Evolutionary conservation across 2,888 invertebrate genomes (phyloP).

Genomic region (Thalpophila matura): DNA sequence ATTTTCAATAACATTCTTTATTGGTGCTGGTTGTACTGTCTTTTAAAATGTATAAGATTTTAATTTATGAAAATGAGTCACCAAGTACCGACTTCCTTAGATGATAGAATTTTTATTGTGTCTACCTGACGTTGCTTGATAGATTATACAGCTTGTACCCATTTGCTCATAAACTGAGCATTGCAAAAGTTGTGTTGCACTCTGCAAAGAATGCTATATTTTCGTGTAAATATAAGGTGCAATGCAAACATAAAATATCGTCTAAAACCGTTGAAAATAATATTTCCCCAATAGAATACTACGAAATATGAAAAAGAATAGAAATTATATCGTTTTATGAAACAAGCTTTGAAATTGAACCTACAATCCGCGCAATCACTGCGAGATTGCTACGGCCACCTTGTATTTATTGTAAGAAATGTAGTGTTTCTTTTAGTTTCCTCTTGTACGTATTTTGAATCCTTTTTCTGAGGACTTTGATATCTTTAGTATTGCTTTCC

Average conservation of each 20-base stretch:
- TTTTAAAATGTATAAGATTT: no score
- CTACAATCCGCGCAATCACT: conserved; percentile 42
- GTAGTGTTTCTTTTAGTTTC: conserved; percentile 7
- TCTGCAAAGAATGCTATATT: no score
- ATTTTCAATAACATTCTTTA: no score
- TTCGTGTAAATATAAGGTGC: no score
- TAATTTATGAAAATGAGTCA: no score
- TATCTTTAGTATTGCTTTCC: conserved; percentile 9
- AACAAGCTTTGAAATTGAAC: conserved; percentile 38
- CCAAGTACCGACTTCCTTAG: no score
- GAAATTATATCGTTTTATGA: conserved; percentile 37
- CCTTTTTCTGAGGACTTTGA: conserved; percentile 8
- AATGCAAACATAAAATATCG: background rate
- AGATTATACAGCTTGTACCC: no score
- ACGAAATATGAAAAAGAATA: conserved; percentile 14
- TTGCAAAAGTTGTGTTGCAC: no score
- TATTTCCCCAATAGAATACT: background rate
- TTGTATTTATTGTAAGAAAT: conserved; percentile 40
- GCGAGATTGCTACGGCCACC: conserved; percentile 28
- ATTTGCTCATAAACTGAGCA: no score
- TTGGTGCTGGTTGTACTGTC: no score
- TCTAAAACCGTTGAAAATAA: background rate
- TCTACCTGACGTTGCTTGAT: no score
- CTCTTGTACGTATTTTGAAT: conserved; percentile 15
- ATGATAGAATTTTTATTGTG: no score